phyloP scores from a whole-genome alignment of 2,797 vertebrate genomes.

The Natrix natrix region DNA sequence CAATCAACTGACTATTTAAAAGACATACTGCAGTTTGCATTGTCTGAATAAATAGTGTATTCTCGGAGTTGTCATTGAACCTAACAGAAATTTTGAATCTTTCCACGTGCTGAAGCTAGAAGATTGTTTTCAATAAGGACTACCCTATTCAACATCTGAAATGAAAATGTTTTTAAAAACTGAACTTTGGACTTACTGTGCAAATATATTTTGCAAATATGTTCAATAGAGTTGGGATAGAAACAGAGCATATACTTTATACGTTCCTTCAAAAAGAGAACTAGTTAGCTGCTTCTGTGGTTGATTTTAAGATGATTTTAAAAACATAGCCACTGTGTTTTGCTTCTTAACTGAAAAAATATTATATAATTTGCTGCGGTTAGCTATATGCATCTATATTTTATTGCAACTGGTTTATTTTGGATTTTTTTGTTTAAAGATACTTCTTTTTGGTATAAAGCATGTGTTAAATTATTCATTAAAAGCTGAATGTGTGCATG shows the following conservation, averaged over 20 bases:
- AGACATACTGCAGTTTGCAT: conserved; percentile 8
- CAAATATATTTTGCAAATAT: too few relatives aligned
- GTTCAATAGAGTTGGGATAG: neutral
- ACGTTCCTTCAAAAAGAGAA: neutral
- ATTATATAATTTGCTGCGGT: neutral
- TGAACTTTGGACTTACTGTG: neutral
- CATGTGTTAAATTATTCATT: neutral
- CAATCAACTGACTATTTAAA: neutral
- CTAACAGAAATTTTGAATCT: neutral
- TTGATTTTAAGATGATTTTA: neutral
- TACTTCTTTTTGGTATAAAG: neutral
- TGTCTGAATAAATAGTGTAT: conserved; percentile 5
- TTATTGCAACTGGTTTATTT: neutral
- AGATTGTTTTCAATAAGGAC: neutral
- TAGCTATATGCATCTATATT: neutral
- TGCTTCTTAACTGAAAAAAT: neutral
- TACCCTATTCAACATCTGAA: neutral
- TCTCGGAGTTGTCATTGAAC: neutral
- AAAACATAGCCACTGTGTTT: neutral
- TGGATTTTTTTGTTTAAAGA: neutral
- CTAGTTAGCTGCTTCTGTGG: neutral
- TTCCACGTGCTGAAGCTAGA: neutral
- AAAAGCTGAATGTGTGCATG: neutral
- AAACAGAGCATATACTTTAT: neutral
- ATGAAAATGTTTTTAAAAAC: neutral